Evolutionary conservation across 37 sponge, comb jelly and placozoan species (phyloP), one percentile per base, ranked within the genome.

Genomic region (Aplysina aerophoba): DNA sequence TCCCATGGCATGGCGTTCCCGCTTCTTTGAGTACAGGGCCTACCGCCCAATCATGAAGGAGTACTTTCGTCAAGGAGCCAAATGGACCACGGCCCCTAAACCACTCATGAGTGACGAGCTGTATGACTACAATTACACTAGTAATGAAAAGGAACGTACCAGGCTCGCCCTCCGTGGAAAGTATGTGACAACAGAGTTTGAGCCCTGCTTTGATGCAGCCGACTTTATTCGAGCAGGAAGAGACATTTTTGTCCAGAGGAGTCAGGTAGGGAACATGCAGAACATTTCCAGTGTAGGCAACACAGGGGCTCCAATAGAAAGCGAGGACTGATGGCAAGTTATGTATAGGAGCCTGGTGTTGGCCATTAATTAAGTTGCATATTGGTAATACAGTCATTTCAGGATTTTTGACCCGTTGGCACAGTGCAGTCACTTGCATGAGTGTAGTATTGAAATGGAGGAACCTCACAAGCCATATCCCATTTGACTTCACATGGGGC

Each of bases 131-230:
- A 34, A 85, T 21, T 92, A 88, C 55, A 89, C 92, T 20, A 54
- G 54, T 12, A 82, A 14, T 4, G 63, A 35, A 22, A 11, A 11
- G 21, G 68, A 84, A 56, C 72, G 85, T 41, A 31, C 71, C 53
- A 3, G 16, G 58, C 63, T 87, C 1, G 83, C 88, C 40, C 41
- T 54, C 59, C 25, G 71, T 56, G 83, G 74, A 0, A 82, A 68
- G 59, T 94, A 78, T 80, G 87, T 94, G 0, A 90, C 91, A 17
- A 91, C 91, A 58, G 94, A 94, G 82, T 91, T 80, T 85, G 94
- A 94, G 79, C 91, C 91, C 0, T 82, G 86, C 41, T 94, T 94
- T 77, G 94, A 94, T 50, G 94, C 91, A 16, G 94, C 94, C 28
- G 94, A 94, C 74, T 94, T 94, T 71, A 85, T 90, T 0, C 78